A percentile compares a stretch with the other conserved stretches of the same genome.
These are phyloP conservation scores for Neomonachus schauinslandi DNA, from an alignment of 2,113 vertebrate genomes.

Conservation along the genomic window DNA sequence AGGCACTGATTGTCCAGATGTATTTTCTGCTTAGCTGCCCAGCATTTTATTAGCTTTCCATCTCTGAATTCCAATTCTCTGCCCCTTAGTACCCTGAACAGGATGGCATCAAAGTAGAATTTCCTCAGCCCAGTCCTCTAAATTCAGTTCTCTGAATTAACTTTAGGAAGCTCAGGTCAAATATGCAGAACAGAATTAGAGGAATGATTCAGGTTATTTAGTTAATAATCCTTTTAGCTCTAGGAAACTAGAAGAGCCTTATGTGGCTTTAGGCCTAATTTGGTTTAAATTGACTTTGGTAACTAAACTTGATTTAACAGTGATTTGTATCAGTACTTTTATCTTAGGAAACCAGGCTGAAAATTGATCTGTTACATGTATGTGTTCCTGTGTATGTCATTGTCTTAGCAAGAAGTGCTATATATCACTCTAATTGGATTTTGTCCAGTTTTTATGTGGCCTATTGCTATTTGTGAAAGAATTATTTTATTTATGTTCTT, in stretches of 20 bases:
- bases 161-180: neutral
- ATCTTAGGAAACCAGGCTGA: constrained; percentile 5
- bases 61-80: neutral
- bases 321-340: constrained; percentile 46
- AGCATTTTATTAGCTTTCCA: neutral
- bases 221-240: neutral
- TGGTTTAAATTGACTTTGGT: constrained; percentile 40
- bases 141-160: constrained; percentile 30
- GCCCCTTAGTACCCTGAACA: neutral
- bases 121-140: neutral
- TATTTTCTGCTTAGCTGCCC: neutral
- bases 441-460: constrained; percentile 8
- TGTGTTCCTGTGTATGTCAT: neutral
- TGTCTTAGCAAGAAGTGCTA: constrained; percentile 26
- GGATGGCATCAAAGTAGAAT: neutral
- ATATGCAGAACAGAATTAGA: constrained; percentile 26
- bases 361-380: neutral
- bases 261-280: neutral
- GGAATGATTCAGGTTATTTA: constrained; percentile 5
- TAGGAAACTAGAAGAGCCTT: neutral
- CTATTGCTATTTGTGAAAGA: constrained; percentile 34
- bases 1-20: neutral
- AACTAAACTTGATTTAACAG: constrained; percentile 42
- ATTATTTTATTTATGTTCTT: constrained; percentile 21
- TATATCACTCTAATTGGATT: neutral